Evolutionary conservation across 2,113 vertebrate species (phyloP), one percentile per base, ranked within the genome.

Genomic region (Irena cyanogastra): DNA sequence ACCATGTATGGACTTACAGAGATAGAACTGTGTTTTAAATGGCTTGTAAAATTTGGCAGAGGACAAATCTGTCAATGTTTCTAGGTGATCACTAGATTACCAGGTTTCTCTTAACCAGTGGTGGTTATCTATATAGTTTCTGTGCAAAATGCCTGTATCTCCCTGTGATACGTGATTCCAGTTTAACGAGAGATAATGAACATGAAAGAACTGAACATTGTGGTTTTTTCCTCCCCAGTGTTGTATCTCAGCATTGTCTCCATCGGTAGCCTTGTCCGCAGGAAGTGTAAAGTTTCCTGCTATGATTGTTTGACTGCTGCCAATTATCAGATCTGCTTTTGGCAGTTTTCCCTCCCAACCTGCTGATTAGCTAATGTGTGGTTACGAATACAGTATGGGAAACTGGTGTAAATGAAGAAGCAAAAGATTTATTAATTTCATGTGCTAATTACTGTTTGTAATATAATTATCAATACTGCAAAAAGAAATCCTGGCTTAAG

Each of bases 281-380:
- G 95, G 94, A 95, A 95, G 84, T 88, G 90, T 93, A 90, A 95
- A 94, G 92, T 95, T 97, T 96, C 91, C 96, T 97, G 96, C 96
- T 94, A 96, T 95, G 95, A 95, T 90, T 93, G 79, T 94, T 95
- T 97, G 95, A 93, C 91, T 94, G 93, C 93, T 97, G 95, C 95
- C 96, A 96, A 95, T 96, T 95, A 90, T 68, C 93, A 90, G 93
- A 91, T 94, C 87, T 94, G 89, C 64, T 80, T 77, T 95, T 97
- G 96, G 96, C 95, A 97, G 96, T 93, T 93, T 94, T 96, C 64
- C 93, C 53, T 78, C 47, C 83, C 89, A 93, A 93, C 96, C 96
- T 97, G 94, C 95, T 95, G 96, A 94, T 96, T 95, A 97, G 78
- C 68, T 97, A 89, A 89, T 93, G 82, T 91, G 82, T 94, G 87